Conservation (phyloP, 1,140 invertebrate genomes). For the Pollicipes pollicipes region DNA sequence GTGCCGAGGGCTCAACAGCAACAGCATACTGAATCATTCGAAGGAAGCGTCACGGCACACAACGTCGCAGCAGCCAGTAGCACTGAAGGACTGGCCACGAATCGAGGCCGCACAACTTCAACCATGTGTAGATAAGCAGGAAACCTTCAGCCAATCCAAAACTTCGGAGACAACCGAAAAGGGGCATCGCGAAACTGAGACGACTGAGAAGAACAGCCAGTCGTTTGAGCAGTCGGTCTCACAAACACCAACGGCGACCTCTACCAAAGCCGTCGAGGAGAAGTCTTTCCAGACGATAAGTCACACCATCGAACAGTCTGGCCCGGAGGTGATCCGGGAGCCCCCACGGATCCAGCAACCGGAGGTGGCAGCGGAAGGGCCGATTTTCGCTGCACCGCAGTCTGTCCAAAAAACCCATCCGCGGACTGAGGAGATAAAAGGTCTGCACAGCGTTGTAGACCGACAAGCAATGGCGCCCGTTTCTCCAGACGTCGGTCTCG, state of each 20-base stretch:
- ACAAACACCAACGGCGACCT: not conserved
- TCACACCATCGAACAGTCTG: not conserved
- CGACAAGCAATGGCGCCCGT: not conserved
- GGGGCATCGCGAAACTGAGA: not conserved
- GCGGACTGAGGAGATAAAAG: not conserved
- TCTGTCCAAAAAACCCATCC: too few species aligned
- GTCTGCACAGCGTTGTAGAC: not conserved
- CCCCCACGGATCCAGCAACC: too few species aligned
- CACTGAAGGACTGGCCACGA: too few species aligned
- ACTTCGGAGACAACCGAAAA: not conserved
- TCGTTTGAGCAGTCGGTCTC: not conserved
- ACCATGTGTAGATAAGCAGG: not conserved
- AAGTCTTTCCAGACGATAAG: not conserved
- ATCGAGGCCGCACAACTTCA: too few species aligned
- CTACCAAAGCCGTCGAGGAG: not conserved
- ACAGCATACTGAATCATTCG: too few species aligned
- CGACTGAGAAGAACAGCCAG: not conserved
- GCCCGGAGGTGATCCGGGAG: too few species aligned
- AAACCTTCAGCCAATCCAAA: not conserved
- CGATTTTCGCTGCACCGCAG: too few species aligned
- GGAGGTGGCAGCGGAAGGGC: too few species aligned
- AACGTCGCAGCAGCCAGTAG: too few species aligned
- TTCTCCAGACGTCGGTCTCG: too few species aligned
- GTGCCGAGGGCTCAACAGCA: too few species aligned
- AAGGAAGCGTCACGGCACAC: too few species aligned